Conservation (phyloP, 2,113 vertebrate genomes). For the Amblyornis subalaris region DNA sequence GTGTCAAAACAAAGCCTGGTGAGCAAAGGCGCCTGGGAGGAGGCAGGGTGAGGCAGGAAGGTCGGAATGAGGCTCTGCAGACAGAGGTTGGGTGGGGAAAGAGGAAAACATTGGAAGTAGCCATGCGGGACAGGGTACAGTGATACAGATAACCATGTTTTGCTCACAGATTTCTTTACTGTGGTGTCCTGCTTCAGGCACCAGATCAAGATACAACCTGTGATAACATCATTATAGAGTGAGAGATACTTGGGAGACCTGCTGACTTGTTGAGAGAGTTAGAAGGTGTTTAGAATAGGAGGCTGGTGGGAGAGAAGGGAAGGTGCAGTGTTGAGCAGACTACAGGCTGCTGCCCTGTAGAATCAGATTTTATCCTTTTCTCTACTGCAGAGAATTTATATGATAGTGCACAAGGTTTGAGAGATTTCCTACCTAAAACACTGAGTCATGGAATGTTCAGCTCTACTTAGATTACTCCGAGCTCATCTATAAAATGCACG, state of each 20-base stretch:
- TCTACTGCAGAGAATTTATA: neutral
- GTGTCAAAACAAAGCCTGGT: too few relatives aligned
- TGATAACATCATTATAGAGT: accelerated
- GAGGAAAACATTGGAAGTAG: neutral
- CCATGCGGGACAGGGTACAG: accelerated
- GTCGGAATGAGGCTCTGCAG: neutral
- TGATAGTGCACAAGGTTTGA: neutral
- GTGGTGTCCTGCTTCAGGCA: neutral
- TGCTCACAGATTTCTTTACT: neutral
- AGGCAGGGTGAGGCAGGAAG: neutral
- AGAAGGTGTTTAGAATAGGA: neutral
- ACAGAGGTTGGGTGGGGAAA: neutral
- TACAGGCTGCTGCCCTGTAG: neutral
- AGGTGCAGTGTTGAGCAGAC: neutral
- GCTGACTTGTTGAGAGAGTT: neutral
- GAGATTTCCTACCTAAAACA: neutral
- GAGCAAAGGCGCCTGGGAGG: neutral
- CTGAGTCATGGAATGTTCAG: neutral
- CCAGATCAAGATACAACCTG: neutral
- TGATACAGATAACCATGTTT: accelerated
- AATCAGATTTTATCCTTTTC: neutral
- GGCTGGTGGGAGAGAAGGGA: neutral
- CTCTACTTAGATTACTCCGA: neutral
- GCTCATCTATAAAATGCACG: neutral
- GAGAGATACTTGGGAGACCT: neutral